phyloP scores from a whole-genome alignment of 2,113 vertebrate genomes.

The Argyrosomus japonicus region DNA sequence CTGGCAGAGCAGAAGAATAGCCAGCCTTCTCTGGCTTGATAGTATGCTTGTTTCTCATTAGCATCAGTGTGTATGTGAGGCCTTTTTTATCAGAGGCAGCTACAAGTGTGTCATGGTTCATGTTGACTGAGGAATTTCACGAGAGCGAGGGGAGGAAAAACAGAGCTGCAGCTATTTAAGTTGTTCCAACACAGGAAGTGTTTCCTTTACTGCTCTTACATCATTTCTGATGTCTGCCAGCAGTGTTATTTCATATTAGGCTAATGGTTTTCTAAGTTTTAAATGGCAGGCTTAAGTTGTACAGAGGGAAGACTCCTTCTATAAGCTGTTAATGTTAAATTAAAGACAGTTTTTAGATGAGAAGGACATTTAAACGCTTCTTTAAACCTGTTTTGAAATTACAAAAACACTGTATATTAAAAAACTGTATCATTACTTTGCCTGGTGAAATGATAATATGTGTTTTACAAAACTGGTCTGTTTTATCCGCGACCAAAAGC shows the following conservation, averaged over 20 bases:
- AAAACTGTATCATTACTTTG: not conserved
- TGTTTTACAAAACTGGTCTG: not conserved
- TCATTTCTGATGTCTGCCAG: not conserved
- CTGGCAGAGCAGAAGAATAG: not conserved
- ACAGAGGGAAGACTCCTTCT: not conserved
- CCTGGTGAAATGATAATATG: not conserved
- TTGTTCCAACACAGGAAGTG: slow-evolving; percentile 52
- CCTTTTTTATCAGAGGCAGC: slow-evolving; percentile 32
- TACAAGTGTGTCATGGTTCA: slow-evolving; percentile 57
- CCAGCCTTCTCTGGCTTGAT: slow-evolving; percentile 12
- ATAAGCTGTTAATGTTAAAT: not conserved
- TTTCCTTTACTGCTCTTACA: fast-evolving
- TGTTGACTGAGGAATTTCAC: slow-evolving; percentile 61
- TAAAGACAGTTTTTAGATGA: not conserved
- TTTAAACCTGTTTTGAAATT: not conserved
- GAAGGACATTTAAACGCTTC: not conserved
- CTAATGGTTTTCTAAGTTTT: slow-evolving; percentile 2
- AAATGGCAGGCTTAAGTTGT: not conserved
- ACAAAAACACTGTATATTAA: not conserved
- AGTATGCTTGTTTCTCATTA: slow-evolving; percentile 28
- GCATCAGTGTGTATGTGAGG: slow-evolving; percentile 27
- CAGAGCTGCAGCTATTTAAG: not conserved
- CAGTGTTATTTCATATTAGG: not conserved
- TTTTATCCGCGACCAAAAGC: not conserved
- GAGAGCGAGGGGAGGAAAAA: slow-evolving; percentile 1